These are phyloP conservation scores for Chelonoidis abingdonii DNA, from an alignment of 2,113 vertebrate genomes.

Conservation along the genomic window DNA sequence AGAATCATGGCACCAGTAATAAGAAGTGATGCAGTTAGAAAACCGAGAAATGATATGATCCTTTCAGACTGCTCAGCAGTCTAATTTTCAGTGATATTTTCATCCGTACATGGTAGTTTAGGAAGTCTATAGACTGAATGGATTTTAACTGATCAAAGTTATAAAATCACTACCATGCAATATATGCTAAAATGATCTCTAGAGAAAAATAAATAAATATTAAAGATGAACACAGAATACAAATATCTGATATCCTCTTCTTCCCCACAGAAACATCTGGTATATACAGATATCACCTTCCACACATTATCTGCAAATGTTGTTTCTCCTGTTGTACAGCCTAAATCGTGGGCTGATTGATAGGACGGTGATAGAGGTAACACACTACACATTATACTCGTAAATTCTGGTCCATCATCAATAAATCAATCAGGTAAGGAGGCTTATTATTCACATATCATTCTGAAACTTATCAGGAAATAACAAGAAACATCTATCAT, in stretches of 20 bases:
- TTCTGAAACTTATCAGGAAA: background rate
- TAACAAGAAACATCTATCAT: background rate
- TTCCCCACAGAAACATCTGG: background rate
- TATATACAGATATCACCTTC: accelerated
- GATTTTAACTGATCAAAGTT: background rate
- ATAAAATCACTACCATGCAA: background rate
- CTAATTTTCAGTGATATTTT: background rate
- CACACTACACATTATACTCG: background rate
- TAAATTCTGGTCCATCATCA: background rate
- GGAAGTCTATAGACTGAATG: background rate
- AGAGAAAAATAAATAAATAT: background rate
- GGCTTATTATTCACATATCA: background rate
- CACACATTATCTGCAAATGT: background rate
- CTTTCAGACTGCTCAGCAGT: background rate
- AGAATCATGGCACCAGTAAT: background rate
- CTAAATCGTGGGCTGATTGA: background rate
- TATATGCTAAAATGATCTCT: background rate
- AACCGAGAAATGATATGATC: background rate
- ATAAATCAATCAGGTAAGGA: background rate
- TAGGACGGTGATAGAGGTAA: background rate
- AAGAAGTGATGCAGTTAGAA: background rate
- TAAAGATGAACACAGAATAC: background rate
- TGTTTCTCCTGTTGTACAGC: background rate
- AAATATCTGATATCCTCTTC: background rate
- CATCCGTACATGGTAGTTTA: background rate